These are phyloP conservation scores for Ceratina australensis DNA, from an alignment of 1,140 invertebrate genomes.

Conservation along the genomic window DNA sequence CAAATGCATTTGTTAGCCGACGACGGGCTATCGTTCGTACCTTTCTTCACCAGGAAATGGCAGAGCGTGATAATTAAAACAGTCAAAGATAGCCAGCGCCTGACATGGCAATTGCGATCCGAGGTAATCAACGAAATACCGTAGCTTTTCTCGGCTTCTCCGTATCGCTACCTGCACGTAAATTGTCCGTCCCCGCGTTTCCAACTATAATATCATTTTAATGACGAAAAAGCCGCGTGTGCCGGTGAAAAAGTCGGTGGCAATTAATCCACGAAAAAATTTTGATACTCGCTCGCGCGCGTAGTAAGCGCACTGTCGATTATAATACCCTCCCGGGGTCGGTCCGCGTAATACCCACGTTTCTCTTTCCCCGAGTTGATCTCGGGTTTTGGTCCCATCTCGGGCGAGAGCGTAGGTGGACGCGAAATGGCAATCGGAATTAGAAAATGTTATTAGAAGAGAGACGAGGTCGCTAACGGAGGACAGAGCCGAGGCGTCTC, in stretches of 20 bases:
- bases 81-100: constrained; percentile 31
- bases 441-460: constrained; percentile 75
- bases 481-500: constrained; percentile 16
- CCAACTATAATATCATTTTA: constrained; percentile 76
- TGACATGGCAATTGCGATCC: constrained; percentile 57
- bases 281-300: constrained; percentile 38
- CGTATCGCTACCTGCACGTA: constrained; percentile 61
- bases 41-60: constrained; percentile 13
- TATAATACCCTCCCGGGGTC: constrained; percentile 41
- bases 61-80: constrained; percentile 49
- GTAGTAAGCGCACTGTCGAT: constrained; percentile 43
- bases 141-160: constrained; percentile 60
- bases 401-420: constrained; percentile 11
- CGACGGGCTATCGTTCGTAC: neutral
- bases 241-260: constrained; percentile 48
- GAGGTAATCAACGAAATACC: constrained; percentile 72
- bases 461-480: neutral
- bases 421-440: constrained; percentile 65
- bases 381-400: neutral
- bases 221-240: constrained; percentile 68
- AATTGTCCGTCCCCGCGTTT: constrained; percentile 64
- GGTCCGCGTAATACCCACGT: neutral
- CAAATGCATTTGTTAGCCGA: neutral
- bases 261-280: constrained; percentile 68
- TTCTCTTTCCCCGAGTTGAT: constrained; percentile 6